A percentile compares a stretch with the other conserved stretches of the same genome.
These are phyloP conservation scores for Coelopa pilipes DNA, from an alignment of 2,888 invertebrate genomes.

Conservation along the genomic window DNA sequence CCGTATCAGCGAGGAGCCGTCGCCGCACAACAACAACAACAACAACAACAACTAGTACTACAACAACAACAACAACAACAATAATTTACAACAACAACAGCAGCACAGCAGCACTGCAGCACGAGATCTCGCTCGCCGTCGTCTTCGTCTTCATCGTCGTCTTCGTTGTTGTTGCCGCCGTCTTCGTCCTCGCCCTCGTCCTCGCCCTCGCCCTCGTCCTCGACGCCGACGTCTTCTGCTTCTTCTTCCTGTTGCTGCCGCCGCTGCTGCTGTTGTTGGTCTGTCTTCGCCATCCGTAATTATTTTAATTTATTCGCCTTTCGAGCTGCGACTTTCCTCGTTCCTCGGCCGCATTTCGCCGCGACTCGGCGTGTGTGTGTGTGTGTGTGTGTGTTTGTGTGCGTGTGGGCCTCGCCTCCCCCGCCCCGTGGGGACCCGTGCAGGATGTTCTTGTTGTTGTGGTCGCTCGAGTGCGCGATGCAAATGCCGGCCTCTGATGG, in stretches of 20 bases:
- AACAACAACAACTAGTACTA: background rate
- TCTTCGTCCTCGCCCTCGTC: background rate
- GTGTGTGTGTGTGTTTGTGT: background rate
- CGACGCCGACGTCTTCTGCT: slow-evolving; percentile 27
- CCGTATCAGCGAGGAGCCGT: slow-evolving; percentile 6
- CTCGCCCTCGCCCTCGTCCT: slow-evolving; percentile 11
- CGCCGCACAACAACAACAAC: background rate
- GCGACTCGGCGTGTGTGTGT: too few relatives aligned
- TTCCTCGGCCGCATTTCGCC: too few relatives aligned
- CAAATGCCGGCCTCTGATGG: background rate
- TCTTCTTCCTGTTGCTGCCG: slow-evolving; percentile 31
- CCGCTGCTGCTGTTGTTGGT: slow-evolving; percentile 22
- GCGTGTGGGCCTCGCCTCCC: too few relatives aligned
- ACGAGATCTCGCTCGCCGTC: slow-evolving; percentile 23
- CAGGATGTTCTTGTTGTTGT: background rate
- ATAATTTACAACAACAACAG: slow-evolving; percentile 1
- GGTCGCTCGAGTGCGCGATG: background rate
- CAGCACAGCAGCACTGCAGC: slow-evolving; percentile 32
- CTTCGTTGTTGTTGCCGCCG: background rate
- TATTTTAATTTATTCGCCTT: slow-evolving; percentile 34
- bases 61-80: background rate
- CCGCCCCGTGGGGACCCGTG: background rate
- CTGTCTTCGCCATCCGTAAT: slow-evolving; percentile 16
- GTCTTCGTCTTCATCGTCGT: slow-evolving; percentile 18
- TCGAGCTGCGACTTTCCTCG: background rate